Evolutionary conservation across 2,113 vertebrate species (phyloP).

Genomic region (Paramormyrops kingsleyae): DNA sequence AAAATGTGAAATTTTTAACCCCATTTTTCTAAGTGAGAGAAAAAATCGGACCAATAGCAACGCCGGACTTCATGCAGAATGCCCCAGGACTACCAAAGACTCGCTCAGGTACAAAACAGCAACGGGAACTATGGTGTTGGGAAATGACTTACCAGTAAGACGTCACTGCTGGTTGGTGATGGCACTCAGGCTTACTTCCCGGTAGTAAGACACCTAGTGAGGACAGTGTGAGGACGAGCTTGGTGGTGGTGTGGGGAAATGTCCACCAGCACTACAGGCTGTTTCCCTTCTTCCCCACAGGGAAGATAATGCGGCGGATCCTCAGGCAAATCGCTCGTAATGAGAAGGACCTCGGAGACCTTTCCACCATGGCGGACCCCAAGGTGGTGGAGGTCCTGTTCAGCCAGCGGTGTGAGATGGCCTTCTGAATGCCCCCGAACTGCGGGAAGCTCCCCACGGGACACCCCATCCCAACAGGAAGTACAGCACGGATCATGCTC

Average conservation of each 20-base stretch:
- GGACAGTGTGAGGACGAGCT: background rate
- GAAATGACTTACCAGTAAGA: background rate
- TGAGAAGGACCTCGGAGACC: constrained; percentile 67
- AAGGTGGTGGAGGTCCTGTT: constrained; percentile 66
- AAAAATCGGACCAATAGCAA: constrained; percentile 73
- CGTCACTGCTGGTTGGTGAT: background rate
- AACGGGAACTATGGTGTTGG: background rate
- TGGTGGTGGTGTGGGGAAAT: background rate
- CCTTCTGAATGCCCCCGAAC: constrained; percentile 43
- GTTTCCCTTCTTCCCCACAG: constrained; percentile 28
- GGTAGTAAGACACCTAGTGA: background rate
- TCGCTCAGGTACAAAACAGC: constrained; percentile 59
- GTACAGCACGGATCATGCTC: no score
- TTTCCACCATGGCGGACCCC: constrained; percentile 68
- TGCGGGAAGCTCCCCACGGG: background rate
- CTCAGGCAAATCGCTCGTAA: constrained; percentile 67
- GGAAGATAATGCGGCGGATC: constrained; percentile 71
- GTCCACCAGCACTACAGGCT: background rate
- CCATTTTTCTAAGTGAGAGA: constrained; percentile 57
- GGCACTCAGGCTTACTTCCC: background rate
- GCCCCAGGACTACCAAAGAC: constrained; percentile 71
- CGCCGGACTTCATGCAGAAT: constrained; percentile 72
- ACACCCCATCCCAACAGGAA: background rate
- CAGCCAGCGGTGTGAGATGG: constrained; percentile 60
- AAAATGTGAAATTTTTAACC: background rate